Evolutionary conservation across 2,888 invertebrate species (phyloP).

Genomic region (Orchesella flavescens): DNA sequence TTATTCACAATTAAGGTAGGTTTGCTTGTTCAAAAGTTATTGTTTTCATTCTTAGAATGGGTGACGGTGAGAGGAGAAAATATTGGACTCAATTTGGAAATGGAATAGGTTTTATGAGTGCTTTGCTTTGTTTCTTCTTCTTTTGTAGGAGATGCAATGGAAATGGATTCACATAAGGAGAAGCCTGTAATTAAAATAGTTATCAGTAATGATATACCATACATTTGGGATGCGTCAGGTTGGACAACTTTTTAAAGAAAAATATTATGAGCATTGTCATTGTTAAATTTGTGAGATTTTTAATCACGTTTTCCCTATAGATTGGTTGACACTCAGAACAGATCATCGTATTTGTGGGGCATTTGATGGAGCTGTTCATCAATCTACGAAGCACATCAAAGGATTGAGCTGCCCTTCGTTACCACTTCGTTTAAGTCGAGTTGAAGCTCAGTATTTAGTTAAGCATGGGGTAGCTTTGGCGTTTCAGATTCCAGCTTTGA

Average conservation of each 20-base stretch:
- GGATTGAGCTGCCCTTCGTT: conserved; percentile 57
- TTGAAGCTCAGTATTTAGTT: conserved; percentile 65
- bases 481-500: conserved; percentile 58
- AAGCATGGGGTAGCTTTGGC: conserved; percentile 60
- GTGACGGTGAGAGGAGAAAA: no score
- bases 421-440: conserved; percentile 62
- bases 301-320: no score
- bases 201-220: conserved; percentile 77
- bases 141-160: not conserved
- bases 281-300: no score
- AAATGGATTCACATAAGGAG: not conserved
- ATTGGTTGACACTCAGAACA: conserved; percentile 77
- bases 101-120: not conserved
- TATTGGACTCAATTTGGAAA: not conserved
- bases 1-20: not conserved
- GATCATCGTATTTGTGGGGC: conserved; percentile 85
- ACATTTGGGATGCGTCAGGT: conserved; percentile 82
- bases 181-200: conserved; percentile 73
- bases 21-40: not conserved
- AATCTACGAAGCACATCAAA: conserved; percentile 44
- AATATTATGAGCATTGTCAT: not conserved
- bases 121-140: not conserved
- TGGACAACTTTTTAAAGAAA: not conserved
- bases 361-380: conserved; percentile 79
- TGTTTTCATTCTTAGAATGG: not conserved